Percentiles rank a stretch among this genome's conserved stretches.
These are phyloP conservation scores for Crotalus tigris DNA, from an alignment of 2,113 vertebrate species.

Conservation along the genomic window DNA sequence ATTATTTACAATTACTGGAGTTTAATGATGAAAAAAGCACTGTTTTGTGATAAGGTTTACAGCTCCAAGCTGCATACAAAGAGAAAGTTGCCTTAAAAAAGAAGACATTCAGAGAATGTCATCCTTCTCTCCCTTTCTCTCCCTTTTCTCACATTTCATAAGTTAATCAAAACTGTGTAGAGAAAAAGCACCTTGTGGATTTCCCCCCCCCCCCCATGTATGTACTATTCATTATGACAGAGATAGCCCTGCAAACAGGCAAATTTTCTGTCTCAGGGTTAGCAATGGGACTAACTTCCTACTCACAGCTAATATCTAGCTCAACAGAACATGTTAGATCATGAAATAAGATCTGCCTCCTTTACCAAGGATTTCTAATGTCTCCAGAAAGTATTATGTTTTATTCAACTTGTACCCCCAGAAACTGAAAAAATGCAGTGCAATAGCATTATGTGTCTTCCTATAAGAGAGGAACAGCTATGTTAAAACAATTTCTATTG, in stretches of 20 bases:
- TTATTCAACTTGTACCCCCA: neutral
- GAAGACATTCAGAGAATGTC: neutral
- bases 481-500: conserved; percentile 29
- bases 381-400: neutral
- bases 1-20: neutral
- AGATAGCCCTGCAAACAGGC: neutral
- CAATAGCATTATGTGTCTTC: neutral
- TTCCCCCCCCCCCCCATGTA: neutral
- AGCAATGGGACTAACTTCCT: neutral
- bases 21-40: neutral
- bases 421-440: conserved; percentile 24
- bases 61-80: neutral
- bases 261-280: neutral
- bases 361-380: neutral
- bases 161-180: neutral
- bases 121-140: neutral
- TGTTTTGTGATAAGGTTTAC: neutral
- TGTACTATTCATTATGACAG: neutral
- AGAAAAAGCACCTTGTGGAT: neutral
- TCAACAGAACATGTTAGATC: neutral
- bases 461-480: neutral
- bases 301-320: neutral
- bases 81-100: neutral
- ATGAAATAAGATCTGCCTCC: neutral
- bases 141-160: neutral